Evolutionary conservation across 2,113 vertebrate species (phyloP), one percentile per base, ranked within the genome.

Genomic region (Mustela lutreola): DNA sequence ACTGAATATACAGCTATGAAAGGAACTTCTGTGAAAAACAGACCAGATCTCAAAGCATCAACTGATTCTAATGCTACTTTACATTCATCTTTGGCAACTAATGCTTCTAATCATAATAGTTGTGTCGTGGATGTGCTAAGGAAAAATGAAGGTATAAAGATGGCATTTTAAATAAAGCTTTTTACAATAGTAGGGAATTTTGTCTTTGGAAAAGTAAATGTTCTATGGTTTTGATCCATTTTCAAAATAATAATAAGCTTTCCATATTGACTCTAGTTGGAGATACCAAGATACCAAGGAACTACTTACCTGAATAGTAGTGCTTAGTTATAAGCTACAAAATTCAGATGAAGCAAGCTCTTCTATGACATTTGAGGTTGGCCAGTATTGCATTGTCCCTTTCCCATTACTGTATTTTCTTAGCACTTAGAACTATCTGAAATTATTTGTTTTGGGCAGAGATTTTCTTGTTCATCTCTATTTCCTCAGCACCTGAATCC

Each of bases 61-160:
- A 96, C 96, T 96, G 98, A 99, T 67, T 97, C 98, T 96, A 98
- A 97, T 98, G 98, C 98, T 95, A 90, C 97, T 97, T 98, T 98
- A 70, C 95, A 97, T 97, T 97, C 94, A 11, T 82, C 97, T 58
- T 65, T 98, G 97, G 97, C 98, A 90, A 82, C 97, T 94, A 98
- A 98, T 97, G 65, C 97, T 97, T 96, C 97, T 87, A 97, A 97
- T 88, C 95, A 95, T 92, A 97, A 94, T 79, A 89, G 97, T 36
- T 97, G 53, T 97, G 79, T 97, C 87, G 75, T 92, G 95, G 97
- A 98, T 87, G 53, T 97, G 85, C 95, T 95, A 75, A 97, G 95
- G 97, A 97, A 96, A 97, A 98, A 67, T 62, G 98, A 98, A 98
- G 98, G 98, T 98, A 98, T 45, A 53, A 92, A 8, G 89, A 60